These are phyloP conservation scores for Theropithecus gelada DNA, from an alignment of 2,113 vertebrate species.

Conservation along the genomic window DNA sequence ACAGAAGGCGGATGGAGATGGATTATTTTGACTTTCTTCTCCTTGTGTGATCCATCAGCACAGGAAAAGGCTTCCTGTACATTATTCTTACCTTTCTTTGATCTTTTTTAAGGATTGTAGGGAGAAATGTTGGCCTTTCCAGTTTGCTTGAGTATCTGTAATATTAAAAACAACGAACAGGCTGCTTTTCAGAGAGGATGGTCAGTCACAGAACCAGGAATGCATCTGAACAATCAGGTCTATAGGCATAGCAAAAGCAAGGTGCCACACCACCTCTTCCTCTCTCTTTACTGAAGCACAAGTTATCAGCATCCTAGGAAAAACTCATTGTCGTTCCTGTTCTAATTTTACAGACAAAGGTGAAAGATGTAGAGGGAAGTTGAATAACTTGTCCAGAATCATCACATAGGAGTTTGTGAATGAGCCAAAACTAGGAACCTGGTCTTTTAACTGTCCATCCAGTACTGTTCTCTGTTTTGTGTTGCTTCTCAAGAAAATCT, in stretches of 20 bases:
- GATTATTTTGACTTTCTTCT: constrained; percentile 48
- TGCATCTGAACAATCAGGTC: background rate
- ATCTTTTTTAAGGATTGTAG: background rate
- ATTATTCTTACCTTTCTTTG: constrained; percentile 30
- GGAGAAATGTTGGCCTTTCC: constrained; percentile 16
- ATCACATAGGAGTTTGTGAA: background rate
- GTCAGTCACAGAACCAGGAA: background rate
- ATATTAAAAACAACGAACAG: background rate
- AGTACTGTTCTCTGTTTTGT: background rate
- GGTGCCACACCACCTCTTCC: background rate
- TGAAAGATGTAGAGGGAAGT: background rate
- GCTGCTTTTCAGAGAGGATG: background rate
- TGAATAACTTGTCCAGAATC: background rate
- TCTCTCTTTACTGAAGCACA: background rate
- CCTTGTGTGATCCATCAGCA: background rate
- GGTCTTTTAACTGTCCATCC: background rate
- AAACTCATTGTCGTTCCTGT: background rate
- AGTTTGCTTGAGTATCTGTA: background rate
- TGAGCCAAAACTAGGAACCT: background rate
- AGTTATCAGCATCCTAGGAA: background rate
- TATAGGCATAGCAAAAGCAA: background rate
- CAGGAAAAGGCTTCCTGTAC: constrained; percentile 7
- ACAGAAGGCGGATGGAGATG: background rate
- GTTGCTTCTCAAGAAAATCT: background rate
- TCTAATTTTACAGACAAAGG: background rate